Percentiles rank a stretch among this genome's conserved stretches.
Evolutionary conservation across 2,797 vertebrate species (phyloP).

Genomic region (Sebastes oblongus): DNA sequence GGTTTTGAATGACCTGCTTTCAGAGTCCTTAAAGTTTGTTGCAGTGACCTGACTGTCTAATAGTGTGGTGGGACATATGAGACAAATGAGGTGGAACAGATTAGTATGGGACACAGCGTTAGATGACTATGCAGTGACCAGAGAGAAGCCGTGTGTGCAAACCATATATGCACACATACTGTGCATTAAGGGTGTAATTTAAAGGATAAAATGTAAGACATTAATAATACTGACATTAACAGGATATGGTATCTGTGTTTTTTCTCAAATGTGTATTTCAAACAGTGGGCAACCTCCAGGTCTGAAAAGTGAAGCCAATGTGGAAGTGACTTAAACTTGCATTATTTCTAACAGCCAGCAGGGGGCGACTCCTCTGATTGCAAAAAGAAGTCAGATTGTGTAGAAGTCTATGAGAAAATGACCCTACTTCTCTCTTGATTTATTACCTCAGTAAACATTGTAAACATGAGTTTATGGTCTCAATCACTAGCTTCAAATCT

Average conservation of each 20-base stretch:
- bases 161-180: neutral
- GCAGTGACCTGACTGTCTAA: conserved; percentile 57
- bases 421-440: no score
- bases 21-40: conserved; percentile 22
- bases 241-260: neutral
- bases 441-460: no score
- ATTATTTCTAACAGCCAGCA: no score
- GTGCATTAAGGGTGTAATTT: neutral
- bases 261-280: no score
- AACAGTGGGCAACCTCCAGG: no score
- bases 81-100: conserved; percentile 23
- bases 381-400: no score
- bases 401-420: no score
- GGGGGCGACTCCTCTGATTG: no score
- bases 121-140: conserved; percentile 50
- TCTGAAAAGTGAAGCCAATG: no score
- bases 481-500: no score
- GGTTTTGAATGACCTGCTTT: conserved; percentile 59
- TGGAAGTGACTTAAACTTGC: no score
- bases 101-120: conserved; percentile 54
- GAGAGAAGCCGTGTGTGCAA: conserved; percentile 8
- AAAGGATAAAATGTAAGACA: neutral
- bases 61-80: conserved; percentile 43
- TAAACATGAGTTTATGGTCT: no score
- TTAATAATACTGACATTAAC: neutral